Conservation (phyloP, 2,797 vertebrate species). For the Mus caroli region DNA sequence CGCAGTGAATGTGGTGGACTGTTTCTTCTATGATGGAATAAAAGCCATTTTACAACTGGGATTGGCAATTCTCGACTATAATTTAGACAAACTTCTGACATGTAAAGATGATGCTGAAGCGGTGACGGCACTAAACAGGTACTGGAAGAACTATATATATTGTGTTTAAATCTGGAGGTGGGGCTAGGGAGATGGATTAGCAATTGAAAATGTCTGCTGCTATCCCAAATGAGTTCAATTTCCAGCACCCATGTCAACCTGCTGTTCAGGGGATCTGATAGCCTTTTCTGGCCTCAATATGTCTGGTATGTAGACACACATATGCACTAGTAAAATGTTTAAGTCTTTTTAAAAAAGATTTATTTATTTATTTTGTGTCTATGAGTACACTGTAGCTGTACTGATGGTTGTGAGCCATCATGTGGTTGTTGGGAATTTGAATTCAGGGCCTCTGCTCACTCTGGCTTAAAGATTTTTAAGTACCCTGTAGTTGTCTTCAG, state of each 20-base stretch:
- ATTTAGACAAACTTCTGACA: constrained; percentile 95
- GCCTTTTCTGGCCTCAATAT: not conserved
- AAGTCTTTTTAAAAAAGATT: not conserved
- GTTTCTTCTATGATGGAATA: constrained; percentile 98
- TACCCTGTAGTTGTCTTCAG: no score
- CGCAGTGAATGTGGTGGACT: constrained; percentile 98
- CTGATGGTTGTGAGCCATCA: no score
- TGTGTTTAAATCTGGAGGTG: constrained; percentile 34
- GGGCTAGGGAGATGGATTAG: not conserved
- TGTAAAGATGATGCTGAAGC: constrained; percentile 98
- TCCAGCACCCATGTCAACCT: not conserved
- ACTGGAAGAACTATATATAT: constrained; percentile 25
- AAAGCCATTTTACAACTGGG: constrained; percentile 97
- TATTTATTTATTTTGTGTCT: no score
- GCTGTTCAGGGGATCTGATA: not conserved
- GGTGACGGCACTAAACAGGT: constrained; percentile 98
- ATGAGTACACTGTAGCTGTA: no score
- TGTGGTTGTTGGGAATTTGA: no score
- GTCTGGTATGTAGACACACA: not conserved
- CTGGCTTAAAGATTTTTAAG: no score
- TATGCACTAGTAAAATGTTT: not conserved
- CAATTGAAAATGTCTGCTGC: not conserved
- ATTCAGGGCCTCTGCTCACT: no score
- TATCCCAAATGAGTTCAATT: not conserved
- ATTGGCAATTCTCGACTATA: constrained; percentile 96